Conservation (phyloP, 2,113 vertebrate genomes). For the Nothobranchius kuhntae region DNA sequence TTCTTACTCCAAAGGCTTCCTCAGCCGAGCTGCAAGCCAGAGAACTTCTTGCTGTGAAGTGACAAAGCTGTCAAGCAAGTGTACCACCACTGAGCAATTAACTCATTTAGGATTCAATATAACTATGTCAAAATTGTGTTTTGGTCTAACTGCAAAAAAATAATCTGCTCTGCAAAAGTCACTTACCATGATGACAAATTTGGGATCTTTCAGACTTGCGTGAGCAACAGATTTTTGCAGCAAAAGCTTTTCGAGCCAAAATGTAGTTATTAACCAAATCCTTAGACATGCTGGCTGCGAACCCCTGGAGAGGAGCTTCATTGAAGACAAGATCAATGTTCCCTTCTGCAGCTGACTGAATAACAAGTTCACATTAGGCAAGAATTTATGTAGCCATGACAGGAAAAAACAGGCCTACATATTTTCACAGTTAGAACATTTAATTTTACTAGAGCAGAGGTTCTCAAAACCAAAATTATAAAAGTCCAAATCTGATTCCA, state of each 20-base stretch:
- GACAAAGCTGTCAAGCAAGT: too few relatives aligned
- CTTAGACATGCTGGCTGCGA: not conserved
- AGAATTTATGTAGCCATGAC: not conserved
- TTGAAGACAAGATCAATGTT: conserved; percentile 1
- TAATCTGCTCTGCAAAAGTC: not conserved
- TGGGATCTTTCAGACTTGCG: not conserved
- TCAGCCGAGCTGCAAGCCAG: too few relatives aligned
- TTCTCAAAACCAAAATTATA: too few relatives aligned
- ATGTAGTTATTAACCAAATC: conserved; percentile 3
- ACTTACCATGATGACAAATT: not conserved
- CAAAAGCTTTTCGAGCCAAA: not conserved
- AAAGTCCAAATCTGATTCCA: too few relatives aligned
- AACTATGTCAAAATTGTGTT: not conserved
- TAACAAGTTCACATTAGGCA: not conserved
- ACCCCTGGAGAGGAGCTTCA: conserved; percentile 1
- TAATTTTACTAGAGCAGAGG: too few relatives aligned
- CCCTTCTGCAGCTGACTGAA: not conserved
- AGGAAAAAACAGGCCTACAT: too few relatives aligned
- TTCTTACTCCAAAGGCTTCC: too few relatives aligned
- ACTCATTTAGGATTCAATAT: not conserved
- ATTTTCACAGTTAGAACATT: too few relatives aligned
- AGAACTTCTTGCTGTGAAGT: too few relatives aligned
- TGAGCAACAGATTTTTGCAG: not conserved
- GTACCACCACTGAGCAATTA: too few relatives aligned
- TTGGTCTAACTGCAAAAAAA: not conserved